Conservation (phyloP, 1,140 invertebrate genomes). For the Nasonia vitripennis region DNA sequence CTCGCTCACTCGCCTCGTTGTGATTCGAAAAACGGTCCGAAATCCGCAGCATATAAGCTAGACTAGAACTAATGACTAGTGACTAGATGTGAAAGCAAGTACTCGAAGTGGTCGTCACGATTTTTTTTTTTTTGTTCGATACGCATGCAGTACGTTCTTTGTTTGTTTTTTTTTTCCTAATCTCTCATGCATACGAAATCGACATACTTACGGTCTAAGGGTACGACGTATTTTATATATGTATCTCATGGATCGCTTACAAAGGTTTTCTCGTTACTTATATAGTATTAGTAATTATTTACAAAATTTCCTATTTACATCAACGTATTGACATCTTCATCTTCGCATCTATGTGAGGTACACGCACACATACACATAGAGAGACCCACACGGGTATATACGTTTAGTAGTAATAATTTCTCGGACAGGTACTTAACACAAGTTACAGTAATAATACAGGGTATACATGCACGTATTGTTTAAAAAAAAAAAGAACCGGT, state of each 20-base stretch:
- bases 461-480: neutral
- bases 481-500: neutral
- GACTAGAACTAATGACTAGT: constrained; percentile 54
- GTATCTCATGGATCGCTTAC: constrained; percentile 5
- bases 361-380: neutral
- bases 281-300: constrained; percentile 26
- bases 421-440: constrained; percentile 42
- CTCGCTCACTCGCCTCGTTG: neutral
- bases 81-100: constrained; percentile 54
- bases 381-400: neutral
- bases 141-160: neutral
- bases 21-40: constrained; percentile 30
- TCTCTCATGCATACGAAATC: neutral
- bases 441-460: constrained; percentile 23
- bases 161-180: neutral
- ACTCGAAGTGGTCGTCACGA: constrained; percentile 21
- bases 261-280: constrained; percentile 24
- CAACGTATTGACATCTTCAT: constrained; percentile 41
- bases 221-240: constrained; percentile 13
- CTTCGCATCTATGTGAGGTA: neutral
- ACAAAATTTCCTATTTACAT: constrained; percentile 43
- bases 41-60: constrained; percentile 41
- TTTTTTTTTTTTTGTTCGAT: neutral
- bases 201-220: constrained; percentile 20
- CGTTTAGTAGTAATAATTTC: constrained; percentile 1